These are phyloP conservation scores for Lasioglossum villosulum DNA, from an alignment of 2,888 invertebrate species.

Conservation along the genomic window DNA sequence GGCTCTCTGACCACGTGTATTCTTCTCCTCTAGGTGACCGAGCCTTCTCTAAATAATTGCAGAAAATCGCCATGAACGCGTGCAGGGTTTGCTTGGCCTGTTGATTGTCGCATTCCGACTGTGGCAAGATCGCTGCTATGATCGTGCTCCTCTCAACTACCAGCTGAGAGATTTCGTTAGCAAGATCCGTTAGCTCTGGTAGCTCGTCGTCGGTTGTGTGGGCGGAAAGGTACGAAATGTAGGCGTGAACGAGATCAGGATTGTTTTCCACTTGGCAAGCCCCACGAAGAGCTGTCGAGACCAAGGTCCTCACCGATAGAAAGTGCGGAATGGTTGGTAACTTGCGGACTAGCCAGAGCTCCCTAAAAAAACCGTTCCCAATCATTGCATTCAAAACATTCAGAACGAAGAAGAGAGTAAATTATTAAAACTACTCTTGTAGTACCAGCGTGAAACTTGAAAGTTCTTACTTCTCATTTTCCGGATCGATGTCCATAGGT, in stretches of 20 bases:
- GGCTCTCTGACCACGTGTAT: conserved; percentile 88
- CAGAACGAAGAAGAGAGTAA: not conserved
- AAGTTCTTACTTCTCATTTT: conserved; percentile 78
- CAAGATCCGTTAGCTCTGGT: conserved; percentile 89
- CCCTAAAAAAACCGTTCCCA: conserved; percentile 69
- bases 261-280: conserved; percentile 97
- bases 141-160: conserved; percentile 96
- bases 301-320: conserved; percentile 88
- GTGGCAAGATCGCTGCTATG: conserved; percentile 91
- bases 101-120: conserved; percentile 84
- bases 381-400: too few relatives aligned
- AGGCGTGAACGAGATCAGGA: conserved; percentile 92
- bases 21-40: conserved; percentile 88
- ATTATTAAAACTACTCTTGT: too few relatives aligned
- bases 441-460: not conserved
- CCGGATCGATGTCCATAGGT: conserved; percentile 81
- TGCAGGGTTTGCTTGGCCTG: conserved; percentile 87
- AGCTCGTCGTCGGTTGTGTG: conserved; percentile 89
- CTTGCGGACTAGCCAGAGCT: conserved; percentile 87
- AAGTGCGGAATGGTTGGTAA: conserved; percentile 93
- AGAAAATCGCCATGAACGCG: conserved; percentile 90
- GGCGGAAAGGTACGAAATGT: conserved; percentile 93
- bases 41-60: conserved; percentile 90
- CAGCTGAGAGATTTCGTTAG: conserved; percentile 94
- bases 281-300: conserved; percentile 90